These are phyloP conservation scores for Megaptera novaeangliae DNA, from an alignment of 2,113 vertebrate genomes.

Conservation along the genomic window DNA sequence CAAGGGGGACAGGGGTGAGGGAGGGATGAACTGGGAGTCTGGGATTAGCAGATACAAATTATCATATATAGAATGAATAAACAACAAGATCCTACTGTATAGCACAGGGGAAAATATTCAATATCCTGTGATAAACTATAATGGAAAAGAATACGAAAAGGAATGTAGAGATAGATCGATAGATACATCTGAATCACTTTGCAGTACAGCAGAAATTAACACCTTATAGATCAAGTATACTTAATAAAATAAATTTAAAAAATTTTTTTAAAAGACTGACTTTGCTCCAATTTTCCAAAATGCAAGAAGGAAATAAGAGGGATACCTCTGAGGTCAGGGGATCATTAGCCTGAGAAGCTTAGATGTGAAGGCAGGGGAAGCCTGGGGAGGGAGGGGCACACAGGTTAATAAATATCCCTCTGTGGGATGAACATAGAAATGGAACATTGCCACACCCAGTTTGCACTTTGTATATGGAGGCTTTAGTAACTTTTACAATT, in stretches of 20 bases:
- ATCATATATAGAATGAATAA: not conserved
- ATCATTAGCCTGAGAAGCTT: not conserved
- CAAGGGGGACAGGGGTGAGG: not conserved
- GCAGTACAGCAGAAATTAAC: not conserved
- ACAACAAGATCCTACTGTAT: not conserved
- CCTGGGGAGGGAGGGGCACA: fast-evolving
- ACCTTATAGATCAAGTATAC: not conserved
- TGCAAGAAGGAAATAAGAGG: not conserved
- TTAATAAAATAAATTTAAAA: not conserved
- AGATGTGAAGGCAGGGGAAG: not conserved
- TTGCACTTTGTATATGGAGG: not conserved
- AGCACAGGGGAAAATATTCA: not conserved
- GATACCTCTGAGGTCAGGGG: not conserved
- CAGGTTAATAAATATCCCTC: not conserved
- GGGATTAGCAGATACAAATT: not conserved
- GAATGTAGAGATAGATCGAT: not conserved
- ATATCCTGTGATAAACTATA: not conserved
- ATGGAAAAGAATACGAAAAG: not conserved
- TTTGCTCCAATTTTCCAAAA: not conserved
- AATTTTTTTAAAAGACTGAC: not conserved
- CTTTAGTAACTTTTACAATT: not conserved
- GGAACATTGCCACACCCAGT: not conserved
- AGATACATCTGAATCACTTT: not conserved
- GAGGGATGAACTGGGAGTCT: not conserved
- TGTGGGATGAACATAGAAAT: not conserved